Evolutionary conservation across 2,888 invertebrate genomes (phyloP), one percentile per base, ranked within the genome.

Genomic region (Aporophyla nigra): DNA sequence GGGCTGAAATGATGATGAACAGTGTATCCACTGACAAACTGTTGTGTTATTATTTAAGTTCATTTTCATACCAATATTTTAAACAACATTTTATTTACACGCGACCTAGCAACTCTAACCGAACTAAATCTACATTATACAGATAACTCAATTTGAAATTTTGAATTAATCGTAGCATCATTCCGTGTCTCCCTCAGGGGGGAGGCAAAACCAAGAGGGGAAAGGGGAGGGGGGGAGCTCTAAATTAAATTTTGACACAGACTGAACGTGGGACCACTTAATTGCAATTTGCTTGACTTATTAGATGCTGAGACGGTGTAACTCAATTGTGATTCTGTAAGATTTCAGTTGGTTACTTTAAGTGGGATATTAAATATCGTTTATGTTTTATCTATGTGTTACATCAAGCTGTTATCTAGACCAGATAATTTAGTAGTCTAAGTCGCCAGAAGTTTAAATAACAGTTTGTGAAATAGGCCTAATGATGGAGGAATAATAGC

Each of bases 231-330:
- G 82, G 77, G 76, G 77, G 78, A 63, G 78, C 84, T 79, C 85
- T 81, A 92, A 93, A 93, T 93, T 93, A 90, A 92, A 93, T 93
- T 93, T 90, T 88, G 89, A 91, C 91, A 90, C 90, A 88, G 89
- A 87, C 85, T 86, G 86, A 87, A 86, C 84, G 86, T 86, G 88
- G 87, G 83, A 90, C 90, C 91, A 92, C 92, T 92, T 93, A 90
- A 93, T 93, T 93, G 92, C 92, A 93, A 93, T 93, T 92, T 90
- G 89, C 89, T 87, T 89, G 91, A 92, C 90, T 93, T 91, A 92
- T 92, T 90, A 92, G 85, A 88, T 83, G 85, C 82, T 82, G 83
- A 86, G 80, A 87, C 79, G 72, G 51, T 74, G 61, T 82, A 79
- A 88, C 82, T 87, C 82, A 83, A 87, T 88, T 87, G 85, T 84